These are phyloP conservation scores for Bradypodion ventrale DNA, from an alignment of 2,797 vertebrate species.

Conservation along the genomic window DNA sequence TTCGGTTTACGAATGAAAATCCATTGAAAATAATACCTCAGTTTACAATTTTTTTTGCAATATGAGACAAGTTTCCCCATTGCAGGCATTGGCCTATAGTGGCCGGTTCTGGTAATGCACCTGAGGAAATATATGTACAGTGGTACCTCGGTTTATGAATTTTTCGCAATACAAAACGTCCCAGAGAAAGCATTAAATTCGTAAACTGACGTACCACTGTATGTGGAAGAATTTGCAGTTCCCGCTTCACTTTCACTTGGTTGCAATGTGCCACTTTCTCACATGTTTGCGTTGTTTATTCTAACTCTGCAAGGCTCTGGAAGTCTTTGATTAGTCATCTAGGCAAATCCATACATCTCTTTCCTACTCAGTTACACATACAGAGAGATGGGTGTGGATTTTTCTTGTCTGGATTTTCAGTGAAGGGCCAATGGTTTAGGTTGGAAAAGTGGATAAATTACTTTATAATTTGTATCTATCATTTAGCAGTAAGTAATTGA, in stretches of 20 bases:
- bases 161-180: no score
- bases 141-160: no score
- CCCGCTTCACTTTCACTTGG: constrained; percentile 9
- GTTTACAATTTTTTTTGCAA: no score
- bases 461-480: background rate
- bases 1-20: no score
- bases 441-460: background rate
- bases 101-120: no score
- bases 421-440: constrained; percentile 34
- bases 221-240: constrained; percentile 26
- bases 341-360: background rate
- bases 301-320: background rate
- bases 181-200: no score
- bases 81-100: no score
- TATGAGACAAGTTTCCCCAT: no score
- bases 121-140: no score
- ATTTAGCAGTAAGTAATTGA: constrained; percentile 33
- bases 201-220: no score
- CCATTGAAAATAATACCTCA: no score
- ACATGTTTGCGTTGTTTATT: constrained; percentile 43
- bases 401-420: constrained; percentile 52
- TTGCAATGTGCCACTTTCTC: constrained; percentile 40
- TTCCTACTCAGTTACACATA: background rate
- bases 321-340: constrained; percentile 54
- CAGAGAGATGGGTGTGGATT: background rate